Conservation (phyloP, 2,797 vertebrate species). For the Orestias chungarensis region DNA sequence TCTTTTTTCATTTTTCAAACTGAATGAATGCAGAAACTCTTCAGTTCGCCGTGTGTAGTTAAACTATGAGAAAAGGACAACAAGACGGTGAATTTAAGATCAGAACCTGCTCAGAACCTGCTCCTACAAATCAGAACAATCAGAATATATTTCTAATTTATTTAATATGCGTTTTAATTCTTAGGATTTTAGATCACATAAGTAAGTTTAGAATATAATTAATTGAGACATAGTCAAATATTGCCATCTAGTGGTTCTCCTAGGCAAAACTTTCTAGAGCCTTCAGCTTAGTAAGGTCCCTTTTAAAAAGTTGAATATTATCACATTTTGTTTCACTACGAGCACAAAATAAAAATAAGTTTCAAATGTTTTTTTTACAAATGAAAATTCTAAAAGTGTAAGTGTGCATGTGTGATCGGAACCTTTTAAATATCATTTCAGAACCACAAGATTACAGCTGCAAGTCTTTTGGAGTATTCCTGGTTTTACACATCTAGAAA, state of each 20-base stretch:
- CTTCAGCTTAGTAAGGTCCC: background rate
- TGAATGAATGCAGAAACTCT: constrained; percentile 38
- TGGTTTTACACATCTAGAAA: background rate
- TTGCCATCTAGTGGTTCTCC: constrained; percentile 78
- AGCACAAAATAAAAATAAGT: background rate
- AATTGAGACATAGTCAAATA: constrained; percentile 67
- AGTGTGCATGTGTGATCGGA: background rate
- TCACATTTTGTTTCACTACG: background rate
- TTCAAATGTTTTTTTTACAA: background rate
- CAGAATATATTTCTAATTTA: constrained; percentile 55
- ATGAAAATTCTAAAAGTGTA: background rate
- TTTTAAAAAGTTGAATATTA: background rate
- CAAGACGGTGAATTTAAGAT: constrained; percentile 62
- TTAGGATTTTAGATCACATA: constrained; percentile 35
- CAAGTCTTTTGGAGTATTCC: background rate
- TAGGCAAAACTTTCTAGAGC: constrained; percentile 2
- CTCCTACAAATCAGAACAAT: background rate
- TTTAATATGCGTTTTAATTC: constrained; percentile 60
- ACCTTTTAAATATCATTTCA: background rate
- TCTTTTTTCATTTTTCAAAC: constrained; percentile 49
- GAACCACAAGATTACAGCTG: background rate
- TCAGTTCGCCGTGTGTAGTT: constrained; percentile 45
- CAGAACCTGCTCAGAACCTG: background rate
- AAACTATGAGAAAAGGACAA: constrained; percentile 49
- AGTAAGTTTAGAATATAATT: constrained; percentile 9